Evolutionary conservation across 2,797 vertebrate genomes (phyloP).

Genomic region (Trichosurus vulpecula): DNA sequence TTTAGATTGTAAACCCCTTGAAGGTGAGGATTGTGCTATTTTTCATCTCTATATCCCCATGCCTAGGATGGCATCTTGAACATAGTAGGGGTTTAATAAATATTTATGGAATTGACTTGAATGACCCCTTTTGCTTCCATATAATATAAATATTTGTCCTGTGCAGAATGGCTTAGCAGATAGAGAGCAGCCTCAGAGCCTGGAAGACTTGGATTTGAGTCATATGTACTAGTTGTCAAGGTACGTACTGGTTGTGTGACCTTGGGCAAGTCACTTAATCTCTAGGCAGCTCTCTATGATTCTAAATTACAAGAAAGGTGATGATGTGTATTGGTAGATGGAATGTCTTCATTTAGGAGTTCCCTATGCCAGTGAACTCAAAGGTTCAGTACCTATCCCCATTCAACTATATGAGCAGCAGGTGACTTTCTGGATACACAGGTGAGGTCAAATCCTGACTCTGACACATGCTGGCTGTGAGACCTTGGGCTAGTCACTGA

Average conservation of each 20-base stretch:
- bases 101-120: neutral
- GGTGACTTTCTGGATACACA: neutral
- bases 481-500: neutral
- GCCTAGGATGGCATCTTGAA: neutral
- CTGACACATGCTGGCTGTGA: neutral
- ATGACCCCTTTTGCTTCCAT: neutral
- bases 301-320: neutral
- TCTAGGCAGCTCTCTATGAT: neutral
- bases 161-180: neutral
- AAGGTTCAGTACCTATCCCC: neutral
- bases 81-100: neutral
- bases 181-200: neutral
- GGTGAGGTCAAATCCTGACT: neutral
- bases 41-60: neutral
- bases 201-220: neutral
- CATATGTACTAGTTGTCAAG: neutral
- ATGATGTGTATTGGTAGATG: neutral
- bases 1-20: neutral
- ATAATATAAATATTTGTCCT: neutral
- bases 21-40: neutral
- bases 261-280: neutral
- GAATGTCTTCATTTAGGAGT: neutral
- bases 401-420: neutral
- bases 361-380: neutral
- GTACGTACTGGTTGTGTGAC: neutral